Evolutionary conservation across 2,797 vertebrate genomes (phyloP).

Genomic region (Manis javanica): DNA sequence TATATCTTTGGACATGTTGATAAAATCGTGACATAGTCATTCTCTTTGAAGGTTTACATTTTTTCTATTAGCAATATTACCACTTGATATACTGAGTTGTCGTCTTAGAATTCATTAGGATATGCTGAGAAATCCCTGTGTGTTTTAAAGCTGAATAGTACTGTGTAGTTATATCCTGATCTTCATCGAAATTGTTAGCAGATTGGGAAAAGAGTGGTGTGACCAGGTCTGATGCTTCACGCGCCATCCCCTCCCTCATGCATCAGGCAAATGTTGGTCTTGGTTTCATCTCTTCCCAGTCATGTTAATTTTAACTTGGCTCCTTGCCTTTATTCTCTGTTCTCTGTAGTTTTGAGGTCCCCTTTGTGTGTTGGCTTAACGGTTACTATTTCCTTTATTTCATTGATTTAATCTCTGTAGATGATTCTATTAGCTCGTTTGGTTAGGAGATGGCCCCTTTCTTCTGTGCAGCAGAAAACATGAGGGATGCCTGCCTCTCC

Average conservation of each 20-base stretch:
- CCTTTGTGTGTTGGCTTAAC: background rate
- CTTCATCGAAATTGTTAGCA: background rate
- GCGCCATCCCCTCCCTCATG: background rate
- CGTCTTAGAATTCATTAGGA: background rate
- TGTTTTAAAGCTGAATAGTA: background rate
- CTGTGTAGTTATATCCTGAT: background rate
- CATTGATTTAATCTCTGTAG: background rate
- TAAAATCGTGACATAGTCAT: background rate
- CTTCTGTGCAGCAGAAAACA: no score
- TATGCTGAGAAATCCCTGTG: background rate
- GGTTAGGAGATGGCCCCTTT: background rate
- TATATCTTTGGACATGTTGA: background rate
- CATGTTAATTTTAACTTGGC: background rate
- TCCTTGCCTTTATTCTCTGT: background rate
- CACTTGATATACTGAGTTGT: background rate
- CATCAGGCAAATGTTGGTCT: fast-evolving
- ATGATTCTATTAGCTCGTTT: background rate
- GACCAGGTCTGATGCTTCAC: fast-evolving
- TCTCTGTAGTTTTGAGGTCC: background rate
- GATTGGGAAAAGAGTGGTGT: background rate
- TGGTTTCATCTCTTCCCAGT: background rate
- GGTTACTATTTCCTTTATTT: background rate
- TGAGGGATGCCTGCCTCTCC: background rate
- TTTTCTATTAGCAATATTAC: background rate
- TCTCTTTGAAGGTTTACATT: background rate